Base-by-base conservation (phyloP, 2,113 vertebrate genomes). In the Tauraco erythrolophus region DNA sequence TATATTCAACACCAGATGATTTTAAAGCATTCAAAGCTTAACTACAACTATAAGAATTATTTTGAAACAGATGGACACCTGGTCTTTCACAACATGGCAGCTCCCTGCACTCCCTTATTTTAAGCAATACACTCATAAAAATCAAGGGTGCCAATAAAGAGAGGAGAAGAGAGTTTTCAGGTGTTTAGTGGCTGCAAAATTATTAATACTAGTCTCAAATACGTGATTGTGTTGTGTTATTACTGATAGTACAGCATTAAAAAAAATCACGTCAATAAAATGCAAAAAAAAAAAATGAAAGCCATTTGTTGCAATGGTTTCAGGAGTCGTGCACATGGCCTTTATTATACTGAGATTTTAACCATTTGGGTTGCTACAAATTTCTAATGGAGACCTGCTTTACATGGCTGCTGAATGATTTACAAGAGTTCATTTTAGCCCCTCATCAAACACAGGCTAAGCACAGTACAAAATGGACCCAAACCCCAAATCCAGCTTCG, bases 111-210 rank as follows among this genome's bases (percentile, higher is more conserved):
- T 72, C 45, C 31, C n/a, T 70, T 58, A 28, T 77, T 81, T 75
- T 39, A 58, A 91, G 72, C 60, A 65, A 78, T 43, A 0, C 37
- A 12, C 54, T 54, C 89, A 51, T 87, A 91, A 94, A 95, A 95
- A 27, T 17, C 48, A 41, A 64, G 72, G 5, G 19, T 6, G 43
- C 61, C 62, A 75, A 87, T 84, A 92, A 88, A 91, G 65, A 35
- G 48, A 81, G 88, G 71, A 95, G 81, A 89, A 50, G 81, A 94
- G 33, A 69, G 10, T 10, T 75, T 87, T 64, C 53, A 58, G 80
- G 77, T 82, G 91, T 92, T 95, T 92, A 91, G 81, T 81, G 92
- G 81, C 89, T 92, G 93, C 50, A 94, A 56, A 95, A 84, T 91
- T 88, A 94, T 94, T 89, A 82, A 93, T 82, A 46, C 39, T 65